Base-by-base conservation (phyloP, 1,140 invertebrate species). In the Zaprionus taronus region DNA sequence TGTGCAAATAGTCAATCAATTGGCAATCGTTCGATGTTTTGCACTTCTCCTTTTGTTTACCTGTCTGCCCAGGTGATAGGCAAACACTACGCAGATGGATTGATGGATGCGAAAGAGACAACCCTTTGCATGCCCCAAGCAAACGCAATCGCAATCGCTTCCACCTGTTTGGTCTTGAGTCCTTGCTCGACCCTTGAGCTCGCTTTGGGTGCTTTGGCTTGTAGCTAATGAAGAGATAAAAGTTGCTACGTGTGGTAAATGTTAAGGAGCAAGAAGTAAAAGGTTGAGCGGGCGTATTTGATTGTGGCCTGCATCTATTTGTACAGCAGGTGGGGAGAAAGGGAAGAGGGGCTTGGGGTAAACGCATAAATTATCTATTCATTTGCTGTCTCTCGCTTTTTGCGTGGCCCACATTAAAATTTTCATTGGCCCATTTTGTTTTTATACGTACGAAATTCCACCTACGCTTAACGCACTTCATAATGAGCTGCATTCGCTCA, bases 361-460 rank as follows among this genome's bases (percentile, higher is more conserved):
- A 67, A 79, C 79, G 85, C 85, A 91, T 90, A 89, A 89, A 90
- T 90, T 77, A 90, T 90, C 85, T 90, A 90, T 89, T 89, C 86
- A 85, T 90, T 90, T 90, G 79, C 63, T 70, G 76, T 89, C 81
- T 67, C 64, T 67, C 53, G 57, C 22, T 67, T 82, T 77, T 89
- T 72, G 71, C 51, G 34, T 55, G 62, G 55, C 79, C 57, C 75
- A 81, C 81, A 79, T 90, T 90, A 90, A 84, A 90, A 81, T 81
- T 76, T 80, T 63, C 44, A 66, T 71, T 56, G 55, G 15, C 14
- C 5, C 41, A 31, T 44, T 44, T 44, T 17, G 41, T 17, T 38
- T 15, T 44, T 22, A 17, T 28, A 14, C 24, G 14, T 20, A 2
- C 12, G 20, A 14, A 22, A 44, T 17, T 38, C 41, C 55, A 56